phyloP scores from a whole-genome alignment of 2,113 vertebrate species.

The Tupaia chinensis region DNA sequence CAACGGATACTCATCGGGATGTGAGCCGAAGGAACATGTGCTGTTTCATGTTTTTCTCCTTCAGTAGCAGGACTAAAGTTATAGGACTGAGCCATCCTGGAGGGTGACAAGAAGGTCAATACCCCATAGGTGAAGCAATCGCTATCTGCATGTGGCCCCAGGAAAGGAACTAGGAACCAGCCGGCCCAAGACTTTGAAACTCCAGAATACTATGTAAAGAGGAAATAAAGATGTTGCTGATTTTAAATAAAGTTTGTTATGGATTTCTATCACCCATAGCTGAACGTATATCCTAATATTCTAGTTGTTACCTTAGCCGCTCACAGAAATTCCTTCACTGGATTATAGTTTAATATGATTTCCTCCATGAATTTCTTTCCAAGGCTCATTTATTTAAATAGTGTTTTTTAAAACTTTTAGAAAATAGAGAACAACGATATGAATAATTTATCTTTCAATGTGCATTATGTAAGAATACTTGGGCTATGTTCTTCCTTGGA shows the following conservation, averaged over 20 bases:
- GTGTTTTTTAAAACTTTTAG: background rate
- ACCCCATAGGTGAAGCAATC: background rate
- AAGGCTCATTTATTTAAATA: background rate
- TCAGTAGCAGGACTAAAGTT: background rate
- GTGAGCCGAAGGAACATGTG: background rate
- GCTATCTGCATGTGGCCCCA: rapidly evolving
- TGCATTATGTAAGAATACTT: background rate
- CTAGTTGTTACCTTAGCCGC: background rate
- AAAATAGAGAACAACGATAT: background rate
- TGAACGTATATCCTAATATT: background rate
- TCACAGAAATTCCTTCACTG: background rate
- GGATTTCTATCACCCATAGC: background rate
- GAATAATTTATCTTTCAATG: background rate
- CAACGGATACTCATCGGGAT: background rate
- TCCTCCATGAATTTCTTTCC: background rate
- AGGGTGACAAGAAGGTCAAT: background rate
- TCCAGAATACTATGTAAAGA: background rate
- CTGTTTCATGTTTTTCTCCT: background rate
- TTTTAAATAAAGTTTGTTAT: background rate
- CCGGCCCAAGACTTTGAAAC: background rate
- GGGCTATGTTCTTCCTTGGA: background rate
- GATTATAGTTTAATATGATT: background rate
- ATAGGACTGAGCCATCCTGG: background rate
- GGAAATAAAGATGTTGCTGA: background rate
- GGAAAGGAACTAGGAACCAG: background rate